phyloP scores from a whole-genome alignment of 2,797 vertebrate species.

The Limosa lapponica region DNA sequence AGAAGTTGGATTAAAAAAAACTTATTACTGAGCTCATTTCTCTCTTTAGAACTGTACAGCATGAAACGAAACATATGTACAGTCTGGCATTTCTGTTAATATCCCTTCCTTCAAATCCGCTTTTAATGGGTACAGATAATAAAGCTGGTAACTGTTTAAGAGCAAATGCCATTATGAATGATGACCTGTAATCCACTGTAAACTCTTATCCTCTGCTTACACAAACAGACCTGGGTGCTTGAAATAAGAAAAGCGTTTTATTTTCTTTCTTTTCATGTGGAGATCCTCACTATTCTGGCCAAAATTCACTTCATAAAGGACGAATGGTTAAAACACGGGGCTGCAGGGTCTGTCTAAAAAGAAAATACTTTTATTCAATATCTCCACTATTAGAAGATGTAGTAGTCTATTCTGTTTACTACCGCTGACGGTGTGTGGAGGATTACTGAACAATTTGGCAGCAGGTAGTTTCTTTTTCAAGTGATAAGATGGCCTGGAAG shows the following conservation, averaged over 20 bases:
- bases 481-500: not conserved
- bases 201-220: constrained; percentile 23
- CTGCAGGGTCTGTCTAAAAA: not conserved
- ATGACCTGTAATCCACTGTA: constrained; percentile 46
- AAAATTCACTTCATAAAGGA: not conserved
- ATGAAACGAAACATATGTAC: constrained; percentile 42
- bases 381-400: not conserved
- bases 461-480: not conserved
- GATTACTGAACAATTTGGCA: not conserved
- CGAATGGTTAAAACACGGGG: not conserved
- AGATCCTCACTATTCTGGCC: not conserved
- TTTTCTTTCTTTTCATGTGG: not conserved
- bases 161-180: constrained; percentile 44
- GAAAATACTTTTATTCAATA: not conserved
- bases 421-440: not conserved
- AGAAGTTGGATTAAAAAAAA: not conserved
- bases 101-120: not conserved
- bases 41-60: not conserved
- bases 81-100: constrained; percentile 38
- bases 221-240: not conserved
- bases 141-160: not conserved
- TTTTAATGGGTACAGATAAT: constrained; percentile 50
- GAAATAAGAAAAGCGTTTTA: not conserved
- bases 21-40: constrained; percentile 6
- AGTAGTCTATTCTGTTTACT: not conserved